These are phyloP conservation scores for Helicoverpa assulta DNA, from an alignment of 2,888 invertebrate genomes.

Conservation along the genomic window DNA sequence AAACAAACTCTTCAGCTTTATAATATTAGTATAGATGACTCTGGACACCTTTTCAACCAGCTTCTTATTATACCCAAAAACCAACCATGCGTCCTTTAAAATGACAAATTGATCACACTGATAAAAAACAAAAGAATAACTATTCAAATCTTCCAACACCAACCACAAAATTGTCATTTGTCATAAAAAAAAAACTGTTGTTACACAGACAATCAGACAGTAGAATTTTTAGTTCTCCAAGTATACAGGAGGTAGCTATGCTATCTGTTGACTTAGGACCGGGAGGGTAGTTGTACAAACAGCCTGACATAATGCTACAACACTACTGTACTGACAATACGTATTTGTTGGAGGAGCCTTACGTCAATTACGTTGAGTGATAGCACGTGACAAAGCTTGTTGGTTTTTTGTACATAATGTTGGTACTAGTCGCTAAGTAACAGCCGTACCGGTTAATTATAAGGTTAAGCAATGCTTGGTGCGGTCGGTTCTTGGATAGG, in stretches of 20 bases:
- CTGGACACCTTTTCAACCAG: too few species aligned
- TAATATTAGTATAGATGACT: too few species aligned
- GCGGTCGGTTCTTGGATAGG: too few species aligned
- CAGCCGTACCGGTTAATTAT: too few species aligned
- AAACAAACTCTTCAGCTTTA: too few species aligned
- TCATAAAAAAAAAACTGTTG: constrained; percentile 51
- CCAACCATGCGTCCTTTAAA: too few species aligned
- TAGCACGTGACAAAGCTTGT: constrained; percentile 7
- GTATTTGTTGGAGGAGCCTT: constrained; percentile 28
- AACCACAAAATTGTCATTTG: constrained; percentile 53
- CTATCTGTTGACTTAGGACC: constrained; percentile 76
- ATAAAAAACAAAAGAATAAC: too few species aligned
- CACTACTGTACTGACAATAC: constrained; percentile 14
- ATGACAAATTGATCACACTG: too few species aligned
- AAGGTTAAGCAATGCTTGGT: too few species aligned
- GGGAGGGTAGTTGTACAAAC: constrained; percentile 60
- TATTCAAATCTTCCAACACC: constrained; percentile 16
- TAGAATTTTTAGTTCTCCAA: constrained; percentile 58
- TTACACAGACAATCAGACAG: constrained; percentile 30
- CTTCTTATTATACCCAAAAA: too few species aligned
- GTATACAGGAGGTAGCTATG: constrained; percentile 62
- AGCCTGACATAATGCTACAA: constrained; percentile 25
- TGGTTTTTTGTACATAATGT: neutral
- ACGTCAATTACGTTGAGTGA: constrained; percentile 18
- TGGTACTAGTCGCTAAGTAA: too few species aligned